Evolutionary conservation across 2,888 invertebrate species (phyloP), one percentile per base, ranked within the genome.

Genomic region (Hypercompe scribonia): DNA sequence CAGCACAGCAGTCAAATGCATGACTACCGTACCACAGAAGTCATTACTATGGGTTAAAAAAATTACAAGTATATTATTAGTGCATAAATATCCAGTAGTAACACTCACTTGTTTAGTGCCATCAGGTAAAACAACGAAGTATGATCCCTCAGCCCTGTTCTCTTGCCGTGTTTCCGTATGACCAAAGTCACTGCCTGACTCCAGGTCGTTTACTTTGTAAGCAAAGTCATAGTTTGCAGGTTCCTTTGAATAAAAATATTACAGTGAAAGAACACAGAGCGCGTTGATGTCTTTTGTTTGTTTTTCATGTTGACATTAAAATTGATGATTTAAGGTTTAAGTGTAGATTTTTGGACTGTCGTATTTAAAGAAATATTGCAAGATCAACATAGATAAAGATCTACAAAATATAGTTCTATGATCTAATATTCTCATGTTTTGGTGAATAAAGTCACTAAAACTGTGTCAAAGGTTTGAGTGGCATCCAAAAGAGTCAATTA

Each of bases 211-310:
- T 31, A 97, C 97, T 88, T 97, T 96, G 90, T 97, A 97, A 46
- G 96, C 93, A 86, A 97, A 97, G 85, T 97, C 96, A 88, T 97
- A 97, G 90, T 96, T 97, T 11, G 97, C 97, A 78, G 97, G 97
- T 77, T 96, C 97, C 96, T 97, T 85, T 0, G 80, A 74, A 34
- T 75, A 79, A 71, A 65, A 73, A 42, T 33, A 42, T 24, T 50
- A 65, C 46, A 58, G n/a, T 61, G 21, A 66, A 71, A 46, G 42
- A 28, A 10, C 18, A 65, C 39, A n/a, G 11, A 68, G 50, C 65
- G 50, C 54, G 72, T 72, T 64, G 68, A 72, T 72, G 61, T 72
- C 63, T 72, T 68, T 72, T 33, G 46, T 58, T n/a, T n/a, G 54
- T 11, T n/a, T 65, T 5, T n/a, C 11, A 39, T 39, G 36, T 65